Percentiles rank a stretch among this genome's conserved stretches.
Conservation (phyloP, 2,113 vertebrate species). For the Phycodurus eques region DNA sequence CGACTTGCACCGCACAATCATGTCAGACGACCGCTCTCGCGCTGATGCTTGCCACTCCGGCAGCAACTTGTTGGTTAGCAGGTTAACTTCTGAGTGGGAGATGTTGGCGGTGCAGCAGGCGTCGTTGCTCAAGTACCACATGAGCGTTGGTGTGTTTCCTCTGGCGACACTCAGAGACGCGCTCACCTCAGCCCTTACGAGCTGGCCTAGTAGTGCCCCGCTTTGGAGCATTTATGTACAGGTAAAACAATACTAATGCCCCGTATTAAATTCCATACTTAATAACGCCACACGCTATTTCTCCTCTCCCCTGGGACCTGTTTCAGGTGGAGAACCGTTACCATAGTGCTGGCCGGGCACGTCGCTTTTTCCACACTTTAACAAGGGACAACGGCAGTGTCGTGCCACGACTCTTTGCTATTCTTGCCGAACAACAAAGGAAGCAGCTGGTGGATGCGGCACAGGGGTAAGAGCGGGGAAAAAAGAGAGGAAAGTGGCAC, state of each 20-base stretch:
- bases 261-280: neutral
- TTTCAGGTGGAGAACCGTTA: slow-evolving; percentile 78
- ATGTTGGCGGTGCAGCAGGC: slow-evolving; percentile 77
- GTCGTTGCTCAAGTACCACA: slow-evolving; percentile 80
- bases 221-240: slow-evolving; percentile 86
- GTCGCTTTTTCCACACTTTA: slow-evolving; percentile 83
- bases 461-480: slow-evolving; percentile 76
- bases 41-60: slow-evolving; percentile 1
- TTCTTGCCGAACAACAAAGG: slow-evolving; percentile 86
- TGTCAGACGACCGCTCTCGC: neutral
- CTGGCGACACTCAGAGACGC: slow-evolving; percentile 78
- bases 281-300: neutral
- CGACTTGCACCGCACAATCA: slow-evolving; percentile 21
- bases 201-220: slow-evolving; percentile 75
- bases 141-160: slow-evolving; percentile 75
- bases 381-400: slow-evolving; percentile 69
- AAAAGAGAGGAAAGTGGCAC: neutral
- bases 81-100: slow-evolving; percentile 69
- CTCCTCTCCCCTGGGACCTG: neutral
- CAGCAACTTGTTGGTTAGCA: neutral
- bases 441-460: slow-evolving; percentile 82
- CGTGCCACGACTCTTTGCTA: slow-evolving; percentile 86
- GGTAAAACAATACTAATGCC: slow-evolving; percentile 21
- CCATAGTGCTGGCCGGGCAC: slow-evolving; percentile 81
- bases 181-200: slow-evolving; percentile 74